phyloP scores from a whole-genome alignment of 2,888 invertebrate species.

The Blastobasis adustella region DNA sequence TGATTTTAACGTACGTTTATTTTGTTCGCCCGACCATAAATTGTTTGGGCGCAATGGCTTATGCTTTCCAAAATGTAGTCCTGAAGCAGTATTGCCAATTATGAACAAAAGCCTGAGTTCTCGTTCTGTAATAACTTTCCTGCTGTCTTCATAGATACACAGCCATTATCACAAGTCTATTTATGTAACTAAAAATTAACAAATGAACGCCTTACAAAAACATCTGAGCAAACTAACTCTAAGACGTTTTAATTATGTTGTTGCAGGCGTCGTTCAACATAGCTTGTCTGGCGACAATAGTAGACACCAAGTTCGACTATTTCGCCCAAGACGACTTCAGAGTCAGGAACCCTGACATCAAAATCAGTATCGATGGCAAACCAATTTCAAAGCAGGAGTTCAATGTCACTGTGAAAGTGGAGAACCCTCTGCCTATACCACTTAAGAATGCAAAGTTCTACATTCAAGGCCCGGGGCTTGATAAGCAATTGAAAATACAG shows the following conservation, averaged over 20 bases:
- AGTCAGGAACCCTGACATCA: constrained; percentile 91
- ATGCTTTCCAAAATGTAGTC: neutral
- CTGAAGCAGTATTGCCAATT: no score
- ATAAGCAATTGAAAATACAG: constrained; percentile 81
- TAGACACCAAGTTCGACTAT: constrained; percentile 88
- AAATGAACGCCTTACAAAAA: no score
- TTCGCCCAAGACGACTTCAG: constrained; percentile 93
- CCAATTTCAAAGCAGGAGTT: constrained; percentile 69
- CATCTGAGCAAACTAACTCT: no score
- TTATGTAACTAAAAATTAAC: no score
- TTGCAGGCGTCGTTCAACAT: constrained; percentile 85
- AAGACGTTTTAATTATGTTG: neutral
- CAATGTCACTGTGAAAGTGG: constrained; percentile 79
- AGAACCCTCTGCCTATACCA: constrained; percentile 88
- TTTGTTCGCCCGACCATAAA: neutral
- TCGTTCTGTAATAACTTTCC: no score
- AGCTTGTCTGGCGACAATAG: constrained; percentile 85
- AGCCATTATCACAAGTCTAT: no score
- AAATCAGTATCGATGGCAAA: constrained; percentile 78
- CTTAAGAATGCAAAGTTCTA: constrained; percentile 85
- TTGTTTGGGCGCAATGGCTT: neutral
- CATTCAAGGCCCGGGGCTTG: constrained; percentile 88
- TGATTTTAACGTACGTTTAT: neutral
- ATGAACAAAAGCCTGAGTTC: no score
- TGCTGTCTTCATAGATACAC: no score